Conservation (phyloP, 2,797 vertebrate species). For the Oreonectes daqikongensis region DNA sequence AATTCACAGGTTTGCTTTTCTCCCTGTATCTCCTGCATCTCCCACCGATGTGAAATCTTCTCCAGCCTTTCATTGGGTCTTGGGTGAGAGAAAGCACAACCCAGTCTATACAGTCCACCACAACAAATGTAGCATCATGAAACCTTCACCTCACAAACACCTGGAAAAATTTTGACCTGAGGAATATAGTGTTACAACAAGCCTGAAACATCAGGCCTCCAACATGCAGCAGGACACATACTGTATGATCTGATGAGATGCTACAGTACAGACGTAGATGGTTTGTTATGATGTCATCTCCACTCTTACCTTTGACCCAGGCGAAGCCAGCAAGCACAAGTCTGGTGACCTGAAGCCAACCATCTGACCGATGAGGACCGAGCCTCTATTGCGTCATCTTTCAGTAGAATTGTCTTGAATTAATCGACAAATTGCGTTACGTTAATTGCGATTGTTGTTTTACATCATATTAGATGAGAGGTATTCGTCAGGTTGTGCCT, state of each 20-base stretch:
- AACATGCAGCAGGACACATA: constrained; percentile 37
- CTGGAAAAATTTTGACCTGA: not conserved
- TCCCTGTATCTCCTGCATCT: constrained; percentile 42
- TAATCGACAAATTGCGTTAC: not conserved
- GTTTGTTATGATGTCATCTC: constrained; percentile 37
- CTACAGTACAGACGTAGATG: constrained; percentile 7
- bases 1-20: constrained; percentile 45
- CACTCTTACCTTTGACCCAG: constrained; percentile 29
- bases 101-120: constrained; percentile 22
- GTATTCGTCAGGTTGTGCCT: constrained; percentile 48
- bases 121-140: constrained; percentile 33
- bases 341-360: constrained; percentile 32
- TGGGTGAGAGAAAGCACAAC: constrained; percentile 34
- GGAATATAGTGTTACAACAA: constrained; percentile 14
- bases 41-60: constrained; percentile 45
- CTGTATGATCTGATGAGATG: constrained; percentile 24
- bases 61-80: constrained; percentile 47
- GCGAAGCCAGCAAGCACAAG: constrained; percentile 49
- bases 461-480: constrained; percentile 35
- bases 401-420: constrained; percentile 23
- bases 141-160: constrained; percentile 14
- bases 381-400: constrained; percentile 7
- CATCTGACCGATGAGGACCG: not conserved
- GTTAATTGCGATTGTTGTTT: not conserved
- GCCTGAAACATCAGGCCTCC: constrained; percentile 18